phyloP scores from a whole-genome alignment of 1,140 invertebrate species.

The Macrostomum lignano region DNA sequence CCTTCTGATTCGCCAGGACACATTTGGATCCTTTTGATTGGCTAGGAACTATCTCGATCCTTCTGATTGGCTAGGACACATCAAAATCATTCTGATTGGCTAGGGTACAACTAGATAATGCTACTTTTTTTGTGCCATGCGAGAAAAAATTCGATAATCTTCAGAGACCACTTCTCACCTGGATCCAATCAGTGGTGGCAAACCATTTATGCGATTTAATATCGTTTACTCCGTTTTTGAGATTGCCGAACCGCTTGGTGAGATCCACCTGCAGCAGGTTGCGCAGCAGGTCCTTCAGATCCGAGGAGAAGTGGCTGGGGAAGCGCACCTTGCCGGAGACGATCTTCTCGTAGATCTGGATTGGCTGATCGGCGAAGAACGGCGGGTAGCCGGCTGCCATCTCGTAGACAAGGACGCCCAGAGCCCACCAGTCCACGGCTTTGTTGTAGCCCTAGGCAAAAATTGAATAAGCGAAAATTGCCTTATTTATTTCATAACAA shows the following conservation, averaged over 20 bases:
- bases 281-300: conserved; percentile 77
- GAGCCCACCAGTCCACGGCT: conserved; percentile 83
- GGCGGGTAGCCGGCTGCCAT: conserved; percentile 36
- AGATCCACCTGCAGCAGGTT: conserved; percentile 90
- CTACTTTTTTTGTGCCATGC: no score
- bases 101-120: no score
- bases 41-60: no score
- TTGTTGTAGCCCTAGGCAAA: conserved; percentile 79
- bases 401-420: conserved; percentile 46
- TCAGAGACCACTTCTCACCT: no score
- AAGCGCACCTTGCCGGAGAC: conserved; percentile 41
- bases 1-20: no score
- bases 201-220: conserved; percentile 99
- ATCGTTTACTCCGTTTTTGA: conserved; percentile 94
- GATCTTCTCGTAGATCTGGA: conserved; percentile 54
- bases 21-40: no score
- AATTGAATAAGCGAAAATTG: no score
- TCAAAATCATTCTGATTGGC: no score
- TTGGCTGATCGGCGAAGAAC: conserved; percentile 28
- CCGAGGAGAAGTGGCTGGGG: conserved; percentile 39
- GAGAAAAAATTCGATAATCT: no score
- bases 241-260: conserved; percentile 86
- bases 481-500: no score
- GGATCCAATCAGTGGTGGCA: conserved; percentile 86
- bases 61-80: no score